Conservation (phyloP, 2,888 invertebrate species). For the Euspilapteryx auroguttella region DNA sequence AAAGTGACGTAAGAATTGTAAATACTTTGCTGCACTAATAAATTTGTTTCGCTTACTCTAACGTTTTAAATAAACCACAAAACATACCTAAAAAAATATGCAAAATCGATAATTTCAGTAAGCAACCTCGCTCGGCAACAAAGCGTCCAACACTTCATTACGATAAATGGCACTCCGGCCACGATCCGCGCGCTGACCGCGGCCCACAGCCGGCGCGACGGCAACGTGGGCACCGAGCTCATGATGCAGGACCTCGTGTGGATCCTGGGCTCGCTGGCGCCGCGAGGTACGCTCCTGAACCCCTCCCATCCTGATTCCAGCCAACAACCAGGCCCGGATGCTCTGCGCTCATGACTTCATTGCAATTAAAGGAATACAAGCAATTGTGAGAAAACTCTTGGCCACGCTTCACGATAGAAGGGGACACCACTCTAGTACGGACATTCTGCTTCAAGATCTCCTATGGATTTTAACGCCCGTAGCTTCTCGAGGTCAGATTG, state of each 20-base stretch:
- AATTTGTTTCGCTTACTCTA: too few relatives aligned
- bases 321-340: conserved; percentile 38
- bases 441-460: conserved; percentile 54
- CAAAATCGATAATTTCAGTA: conserved; percentile 32
- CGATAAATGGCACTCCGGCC: conserved; percentile 57
- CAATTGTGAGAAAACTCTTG: conserved; percentile 47
- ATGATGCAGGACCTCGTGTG: conserved; percentile 63
- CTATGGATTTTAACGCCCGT: conserved; percentile 61
- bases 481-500: conserved; percentile 33
- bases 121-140: conserved; percentile 51
- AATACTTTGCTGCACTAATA: too few relatives aligned
- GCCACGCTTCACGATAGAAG: conserved; percentile 45
- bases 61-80: too few relatives aligned
- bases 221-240: conserved; percentile 48
- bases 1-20: too few relatives aligned
- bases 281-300: conserved; percentile 40
- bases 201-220: conserved; percentile 53
- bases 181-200: conserved; percentile 56
- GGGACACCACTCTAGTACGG: conserved; percentile 34
- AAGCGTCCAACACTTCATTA: conserved; percentile 54
- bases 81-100: too few relatives aligned
- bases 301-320: conserved; percentile 26
- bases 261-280: conserved; percentile 61
- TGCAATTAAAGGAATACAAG: conserved; percentile 48
- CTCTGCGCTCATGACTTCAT: conserved; percentile 51